phyloP scores from a whole-genome alignment of 2,113 vertebrate genomes.

The Eurypyga helias region DNA sequence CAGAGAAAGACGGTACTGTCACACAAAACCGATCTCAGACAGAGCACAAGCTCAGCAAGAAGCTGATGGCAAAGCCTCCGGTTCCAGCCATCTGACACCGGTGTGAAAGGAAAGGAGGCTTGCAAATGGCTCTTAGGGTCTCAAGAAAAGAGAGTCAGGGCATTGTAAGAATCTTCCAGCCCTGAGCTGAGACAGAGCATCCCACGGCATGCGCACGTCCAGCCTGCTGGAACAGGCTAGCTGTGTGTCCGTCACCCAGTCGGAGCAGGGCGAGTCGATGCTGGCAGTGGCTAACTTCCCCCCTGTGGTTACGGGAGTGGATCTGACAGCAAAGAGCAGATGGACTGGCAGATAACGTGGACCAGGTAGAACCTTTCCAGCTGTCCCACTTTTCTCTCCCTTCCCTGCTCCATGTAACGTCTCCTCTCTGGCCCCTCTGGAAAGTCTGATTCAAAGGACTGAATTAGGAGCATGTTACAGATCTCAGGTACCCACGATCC shows the following conservation, averaged over 20 bases:
- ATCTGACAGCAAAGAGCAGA: neutral
- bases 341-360: rapidly evolving
- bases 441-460: neutral
- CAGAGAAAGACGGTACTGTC: neutral
- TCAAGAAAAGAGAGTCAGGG: neutral
- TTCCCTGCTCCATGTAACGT: neutral
- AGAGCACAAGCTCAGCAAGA: neutral
- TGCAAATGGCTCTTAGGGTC: neutral
- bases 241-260: neutral
- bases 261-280: rapidly evolving
- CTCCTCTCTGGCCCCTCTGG: neutral
- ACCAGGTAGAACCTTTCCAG: neutral
- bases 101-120: neutral
- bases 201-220: rapidly evolving
- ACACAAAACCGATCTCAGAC: neutral
- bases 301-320: rapidly evolving
- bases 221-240: neutral
- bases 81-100: neutral
- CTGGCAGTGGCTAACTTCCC: neutral
- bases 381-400: neutral
- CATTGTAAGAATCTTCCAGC: neutral
- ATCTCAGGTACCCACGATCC: neutral
- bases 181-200: neutral
- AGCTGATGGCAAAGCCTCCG: neutral
- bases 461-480: neutral